Conservation (phyloP, 92 coral and sea anemone genomes). For the Paragorgia papillata region DNA sequence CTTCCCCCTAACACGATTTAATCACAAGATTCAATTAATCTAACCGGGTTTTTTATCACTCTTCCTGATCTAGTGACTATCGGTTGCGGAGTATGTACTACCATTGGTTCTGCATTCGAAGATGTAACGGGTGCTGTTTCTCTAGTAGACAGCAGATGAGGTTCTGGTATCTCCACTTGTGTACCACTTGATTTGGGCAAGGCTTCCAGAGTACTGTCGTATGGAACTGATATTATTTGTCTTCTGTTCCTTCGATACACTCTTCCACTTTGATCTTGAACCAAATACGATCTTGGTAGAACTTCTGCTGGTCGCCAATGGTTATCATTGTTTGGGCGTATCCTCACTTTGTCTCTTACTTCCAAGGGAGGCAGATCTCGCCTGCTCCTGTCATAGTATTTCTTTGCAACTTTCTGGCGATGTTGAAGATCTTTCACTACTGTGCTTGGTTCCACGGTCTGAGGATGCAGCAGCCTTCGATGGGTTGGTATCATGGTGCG, state of each 20-base stretch:
- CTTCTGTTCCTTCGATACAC: slow-evolving; percentile 45
- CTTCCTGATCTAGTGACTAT: not conserved
- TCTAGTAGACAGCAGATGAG: too few relatives aligned
- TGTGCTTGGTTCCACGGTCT: slow-evolving; percentile 30
- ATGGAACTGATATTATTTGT: slow-evolving; percentile 14
- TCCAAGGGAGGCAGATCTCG: slow-evolving; percentile 50
- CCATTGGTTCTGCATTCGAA: too few relatives aligned
- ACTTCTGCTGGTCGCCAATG: slow-evolving; percentile 50
- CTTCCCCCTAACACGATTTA: too few relatives aligned
- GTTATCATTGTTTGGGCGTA: slow-evolving; percentile 42
- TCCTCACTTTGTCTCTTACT: slow-evolving; percentile 50
- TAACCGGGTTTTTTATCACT: not conserved
- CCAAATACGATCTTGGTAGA: slow-evolving; percentile 48
- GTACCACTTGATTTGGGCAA: not conserved
- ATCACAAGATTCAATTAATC: not conserved
- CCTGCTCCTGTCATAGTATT: slow-evolving; percentile 26
- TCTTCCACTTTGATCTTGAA: slow-evolving; percentile 35
- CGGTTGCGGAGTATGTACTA: not conserved
- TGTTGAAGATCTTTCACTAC: slow-evolving; percentile 41
- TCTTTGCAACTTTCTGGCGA: slow-evolving; percentile 40
- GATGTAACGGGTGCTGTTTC: too few relatives aligned
- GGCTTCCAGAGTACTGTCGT: too few relatives aligned
- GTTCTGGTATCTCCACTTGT: too few relatives aligned
- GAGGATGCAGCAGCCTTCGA: slow-evolving; percentile 51
- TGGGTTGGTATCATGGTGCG: slow-evolving; percentile 46